phyloP scores from a whole-genome alignment of 2,113 vertebrate genomes.

The Epinephelus fuscoguttatus region DNA sequence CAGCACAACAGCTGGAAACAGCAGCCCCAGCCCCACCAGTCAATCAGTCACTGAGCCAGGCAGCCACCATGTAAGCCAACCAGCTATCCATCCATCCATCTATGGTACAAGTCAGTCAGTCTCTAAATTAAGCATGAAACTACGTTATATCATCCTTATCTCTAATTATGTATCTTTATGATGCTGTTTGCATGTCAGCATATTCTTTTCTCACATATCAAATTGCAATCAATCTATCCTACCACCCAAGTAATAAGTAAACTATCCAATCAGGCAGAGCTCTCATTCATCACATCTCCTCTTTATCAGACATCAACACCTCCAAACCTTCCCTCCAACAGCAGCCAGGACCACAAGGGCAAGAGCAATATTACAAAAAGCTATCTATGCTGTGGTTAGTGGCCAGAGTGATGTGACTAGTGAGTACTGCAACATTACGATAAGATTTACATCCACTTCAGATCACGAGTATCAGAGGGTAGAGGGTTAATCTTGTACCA shows the following conservation, averaged over 20 bases:
- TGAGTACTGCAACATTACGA: neutral
- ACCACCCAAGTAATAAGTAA: slow-evolving; percentile 34
- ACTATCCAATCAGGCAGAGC: slow-evolving; percentile 43
- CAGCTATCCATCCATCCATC: slow-evolving; percentile 14
- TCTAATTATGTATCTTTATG: slow-evolving; percentile 45
- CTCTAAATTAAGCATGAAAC: slow-evolving; percentile 52
- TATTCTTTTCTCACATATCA: slow-evolving; percentile 12
- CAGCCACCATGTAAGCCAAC: slow-evolving; percentile 19
- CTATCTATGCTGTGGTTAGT: neutral
- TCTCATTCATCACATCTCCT: slow-evolving; percentile 28
- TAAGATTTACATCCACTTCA: neutral
- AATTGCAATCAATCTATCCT: slow-evolving; percentile 39
- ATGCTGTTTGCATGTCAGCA: slow-evolving; percentile 26
- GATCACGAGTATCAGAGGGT: neutral
- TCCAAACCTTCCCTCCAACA: slow-evolving; percentile 8
- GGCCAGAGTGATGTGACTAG: neutral
- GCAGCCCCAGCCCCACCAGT: slow-evolving; percentile 48
- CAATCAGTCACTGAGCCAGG: slow-evolving; percentile 54
- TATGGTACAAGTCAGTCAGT: slow-evolving; percentile 24
- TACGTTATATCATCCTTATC: slow-evolving; percentile 37
- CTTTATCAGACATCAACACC: neutral
- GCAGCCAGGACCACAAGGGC: neutral
- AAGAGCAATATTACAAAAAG: slow-evolving; percentile 4
- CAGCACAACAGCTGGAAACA: slow-evolving; percentile 65
- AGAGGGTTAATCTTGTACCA: neutral